phyloP scores from a whole-genome alignment of 2,888 invertebrate genomes.

The Morinoia aosen region DNA sequence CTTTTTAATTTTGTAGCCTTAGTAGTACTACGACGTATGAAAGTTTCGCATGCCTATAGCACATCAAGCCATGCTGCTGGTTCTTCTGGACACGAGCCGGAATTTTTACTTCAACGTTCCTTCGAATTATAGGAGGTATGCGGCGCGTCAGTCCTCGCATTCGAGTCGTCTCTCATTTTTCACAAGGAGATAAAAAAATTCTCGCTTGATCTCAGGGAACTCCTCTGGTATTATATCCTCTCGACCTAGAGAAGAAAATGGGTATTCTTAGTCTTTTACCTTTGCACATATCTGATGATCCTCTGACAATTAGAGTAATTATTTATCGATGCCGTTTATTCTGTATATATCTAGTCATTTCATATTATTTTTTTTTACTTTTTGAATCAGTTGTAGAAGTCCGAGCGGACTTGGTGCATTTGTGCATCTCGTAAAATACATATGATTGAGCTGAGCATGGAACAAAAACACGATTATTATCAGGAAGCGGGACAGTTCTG shows the following conservation, averaged over 20 bases:
- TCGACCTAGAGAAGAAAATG: neutral
- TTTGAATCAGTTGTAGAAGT: neutral
- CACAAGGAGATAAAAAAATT: neutral
- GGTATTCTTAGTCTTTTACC: neutral
- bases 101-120: no score
- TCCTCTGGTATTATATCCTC: neutral
- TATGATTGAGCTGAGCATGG: neutral
- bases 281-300: neutral
- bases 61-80: no score
- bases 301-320: neutral
- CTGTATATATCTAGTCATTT: neutral
- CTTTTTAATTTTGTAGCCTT: no score
- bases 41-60: no score
- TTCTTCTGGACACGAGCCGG: no score
- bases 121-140: no score
- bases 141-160: no score
- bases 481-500: neutral
- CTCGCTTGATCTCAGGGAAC: neutral
- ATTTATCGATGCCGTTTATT: neutral
- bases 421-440: neutral
- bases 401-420: neutral
- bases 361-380: neutral
- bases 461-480: neutral
- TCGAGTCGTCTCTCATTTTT: no score
- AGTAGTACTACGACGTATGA: no score